These are phyloP conservation scores for Mythimna ferrago DNA, from an alignment of 2,888 invertebrate species.

Conservation along the genomic window DNA sequence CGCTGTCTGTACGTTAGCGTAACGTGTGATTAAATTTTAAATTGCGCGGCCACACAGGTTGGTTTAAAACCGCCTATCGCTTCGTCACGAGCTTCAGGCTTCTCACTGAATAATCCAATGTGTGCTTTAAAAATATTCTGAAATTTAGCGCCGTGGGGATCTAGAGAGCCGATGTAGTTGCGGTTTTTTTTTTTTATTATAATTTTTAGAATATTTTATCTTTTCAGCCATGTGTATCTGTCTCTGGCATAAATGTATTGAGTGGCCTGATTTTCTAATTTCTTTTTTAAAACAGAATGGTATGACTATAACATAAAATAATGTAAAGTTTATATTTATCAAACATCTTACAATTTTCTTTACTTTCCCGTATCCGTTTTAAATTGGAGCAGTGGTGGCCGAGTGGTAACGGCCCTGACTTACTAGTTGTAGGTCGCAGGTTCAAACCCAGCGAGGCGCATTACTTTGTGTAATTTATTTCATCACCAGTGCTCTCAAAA, in stretches of 20 bases:
- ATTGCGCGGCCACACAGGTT: slow-evolving; percentile 77
- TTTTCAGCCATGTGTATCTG: too few species aligned
- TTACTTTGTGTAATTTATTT: too few species aligned
- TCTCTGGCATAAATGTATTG: background rate
- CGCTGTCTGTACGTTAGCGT: slow-evolving; percentile 68
- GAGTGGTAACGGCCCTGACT: too few species aligned
- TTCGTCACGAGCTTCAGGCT: slow-evolving; percentile 72
- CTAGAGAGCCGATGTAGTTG: background rate
- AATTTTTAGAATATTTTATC: slow-evolving; percentile 2
- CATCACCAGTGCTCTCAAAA: background rate
- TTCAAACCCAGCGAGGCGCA: too few species aligned
- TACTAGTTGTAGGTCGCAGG: too few species aligned
- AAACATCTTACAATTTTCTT: too few species aligned
- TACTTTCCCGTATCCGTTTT: background rate
- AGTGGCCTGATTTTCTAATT: background rate
- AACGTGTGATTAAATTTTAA: slow-evolving; percentile 82
- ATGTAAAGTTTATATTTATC: too few species aligned
- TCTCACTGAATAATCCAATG: slow-evolving; percentile 69
- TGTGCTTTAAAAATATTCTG: slow-evolving; percentile 49
- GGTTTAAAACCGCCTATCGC: slow-evolving; percentile 68
- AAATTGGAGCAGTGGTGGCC: background rate
- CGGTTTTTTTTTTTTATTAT: background rate
- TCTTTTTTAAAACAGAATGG: background rate
- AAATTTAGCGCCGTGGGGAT: slow-evolving; percentile 21
- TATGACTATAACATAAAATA: background rate